Percentiles rank a stretch among this genome's conserved stretches.
Evolutionary conservation across 1,140 invertebrate species (phyloP).

Genomic region (Pemphigus obesinymphae): DNA sequence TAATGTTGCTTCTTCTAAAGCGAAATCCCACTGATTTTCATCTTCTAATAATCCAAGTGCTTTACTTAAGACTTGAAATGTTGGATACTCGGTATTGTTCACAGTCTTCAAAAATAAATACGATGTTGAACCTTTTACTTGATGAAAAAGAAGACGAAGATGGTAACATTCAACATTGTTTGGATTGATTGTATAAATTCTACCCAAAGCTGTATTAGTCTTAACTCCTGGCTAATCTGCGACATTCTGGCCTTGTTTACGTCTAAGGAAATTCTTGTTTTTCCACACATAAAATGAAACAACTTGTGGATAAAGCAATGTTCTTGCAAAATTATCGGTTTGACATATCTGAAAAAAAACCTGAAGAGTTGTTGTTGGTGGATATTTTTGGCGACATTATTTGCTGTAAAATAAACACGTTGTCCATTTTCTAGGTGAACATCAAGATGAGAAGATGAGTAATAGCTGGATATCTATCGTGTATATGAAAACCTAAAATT

Average conservation of each 20-base stretch:
- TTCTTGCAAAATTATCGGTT: constrained; percentile 44
- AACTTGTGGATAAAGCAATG: constrained; percentile 43
- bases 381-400: constrained; percentile 44
- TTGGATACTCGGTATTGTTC: constrained; percentile 45
- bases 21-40: no score
- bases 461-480: constrained; percentile 50
- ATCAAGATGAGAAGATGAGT: constrained; percentile 45
- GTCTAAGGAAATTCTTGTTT: constrained; percentile 39
- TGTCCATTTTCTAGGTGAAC: constrained; percentile 22
- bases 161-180: constrained; percentile 45
- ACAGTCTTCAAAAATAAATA: constrained; percentile 46
- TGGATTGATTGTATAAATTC: constrained; percentile 50
- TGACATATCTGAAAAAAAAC: constrained; percentile 51
- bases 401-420: background rate
- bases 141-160: constrained; percentile 46
- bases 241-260: constrained; percentile 42
- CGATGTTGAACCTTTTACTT: constrained; percentile 50
- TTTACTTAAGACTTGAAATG: no score
- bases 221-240: constrained; percentile 34
- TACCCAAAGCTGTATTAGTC: constrained; percentile 43
- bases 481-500: constrained; percentile 50
- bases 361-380: constrained; percentile 43
- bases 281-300: constrained; percentile 43
- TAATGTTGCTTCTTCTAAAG: no score
- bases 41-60: no score